phyloP scores from a whole-genome alignment of 2,113 vertebrate genomes.

The Sorex fumeus region DNA sequence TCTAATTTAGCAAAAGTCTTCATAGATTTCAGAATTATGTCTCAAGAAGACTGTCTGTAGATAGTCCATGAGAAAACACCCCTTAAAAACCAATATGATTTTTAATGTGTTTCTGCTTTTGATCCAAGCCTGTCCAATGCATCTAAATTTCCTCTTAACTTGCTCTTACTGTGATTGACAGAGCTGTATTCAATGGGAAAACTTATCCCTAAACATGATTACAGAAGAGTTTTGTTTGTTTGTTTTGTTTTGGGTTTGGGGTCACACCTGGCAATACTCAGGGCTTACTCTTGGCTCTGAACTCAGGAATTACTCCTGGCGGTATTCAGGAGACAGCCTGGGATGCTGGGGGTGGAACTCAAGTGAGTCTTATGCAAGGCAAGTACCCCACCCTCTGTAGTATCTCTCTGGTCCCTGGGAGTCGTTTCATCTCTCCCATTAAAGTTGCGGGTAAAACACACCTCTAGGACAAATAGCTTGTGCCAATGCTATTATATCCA shows the following conservation, averaged over 20 bases:
- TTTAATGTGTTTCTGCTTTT: conserved; percentile 43
- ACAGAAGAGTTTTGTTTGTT: too few relatives aligned
- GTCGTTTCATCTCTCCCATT: neutral
- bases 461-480: neutral
- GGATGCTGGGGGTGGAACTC: too few relatives aligned
- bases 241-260: too few relatives aligned
- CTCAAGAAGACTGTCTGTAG: conserved; percentile 13
- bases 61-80: conserved; percentile 53
- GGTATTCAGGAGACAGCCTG: too few relatives aligned
- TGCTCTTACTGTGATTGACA: neutral
- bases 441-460: neutral
- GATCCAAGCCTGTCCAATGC: neutral
- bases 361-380: too few relatives aligned
- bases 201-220: neutral
- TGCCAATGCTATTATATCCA: neutral
- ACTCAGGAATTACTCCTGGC: too few relatives aligned
- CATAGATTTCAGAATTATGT: conserved; percentile 67
- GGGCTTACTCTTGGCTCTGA: too few relatives aligned
- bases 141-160: neutral
- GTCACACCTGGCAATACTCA: too few relatives aligned
- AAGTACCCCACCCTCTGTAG: too few relatives aligned
- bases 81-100: conserved; percentile 30
- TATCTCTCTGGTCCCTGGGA: too few relatives aligned
- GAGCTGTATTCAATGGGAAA: neutral
- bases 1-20: conserved; percentile 75